Evolutionary conservation across 2,888 invertebrate species (phyloP), one percentile per base, ranked within the genome.

Genomic region (Listrodromus nycthemerus): DNA sequence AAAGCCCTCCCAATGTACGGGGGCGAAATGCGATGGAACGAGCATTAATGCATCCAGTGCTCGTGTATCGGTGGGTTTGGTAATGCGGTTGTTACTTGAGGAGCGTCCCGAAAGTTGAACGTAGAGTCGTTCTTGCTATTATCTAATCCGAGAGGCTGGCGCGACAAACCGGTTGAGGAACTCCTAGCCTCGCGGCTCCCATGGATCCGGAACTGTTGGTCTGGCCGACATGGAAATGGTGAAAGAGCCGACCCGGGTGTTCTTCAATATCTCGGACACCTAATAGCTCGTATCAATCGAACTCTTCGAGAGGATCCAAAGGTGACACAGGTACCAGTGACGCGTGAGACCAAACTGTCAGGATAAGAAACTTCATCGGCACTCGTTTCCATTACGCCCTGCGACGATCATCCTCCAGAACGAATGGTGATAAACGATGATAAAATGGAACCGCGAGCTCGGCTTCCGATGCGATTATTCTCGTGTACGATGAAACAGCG

Each of bases 251-350:
- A 81, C 67, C 70, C 83, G 69, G 67, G 70, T 84, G 67, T 86
- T 85, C 52, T 19, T 48, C 78, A 79, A 83, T 88, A 83, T 86
- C 86, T 82, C 63, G 67, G 67, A 80, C 86, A 80, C 71, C 85
- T 89, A 90, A 90, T 88, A 89, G 90, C 84, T 85, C 76, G 83
- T 86, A 89, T 89, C 87, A 90, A 90, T 88, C 87, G 87, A 58
- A 45, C 21, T 55, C 41, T 86, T 76, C 86, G 87, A 87, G 10
- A 37, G 85, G 87, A 86, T 88, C 87, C 16, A 48, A 13, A 55
- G 67, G 41, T 41, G 41, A 41, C 16, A 27, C 8, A 6, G 13
- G 19, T n/a, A n/a, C n/a, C 41, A 19, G 13, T 13, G 4, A 24
- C 21, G 48, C 30, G 27, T 30, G 63, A 41, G 24, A 55, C 13